A percentile compares a stretch with the other conserved stretches of the same genome.
These are phyloP conservation scores for Tonatia bakeri DNA, from an alignment of 2,113 vertebrate species.

Conservation along the genomic window DNA sequence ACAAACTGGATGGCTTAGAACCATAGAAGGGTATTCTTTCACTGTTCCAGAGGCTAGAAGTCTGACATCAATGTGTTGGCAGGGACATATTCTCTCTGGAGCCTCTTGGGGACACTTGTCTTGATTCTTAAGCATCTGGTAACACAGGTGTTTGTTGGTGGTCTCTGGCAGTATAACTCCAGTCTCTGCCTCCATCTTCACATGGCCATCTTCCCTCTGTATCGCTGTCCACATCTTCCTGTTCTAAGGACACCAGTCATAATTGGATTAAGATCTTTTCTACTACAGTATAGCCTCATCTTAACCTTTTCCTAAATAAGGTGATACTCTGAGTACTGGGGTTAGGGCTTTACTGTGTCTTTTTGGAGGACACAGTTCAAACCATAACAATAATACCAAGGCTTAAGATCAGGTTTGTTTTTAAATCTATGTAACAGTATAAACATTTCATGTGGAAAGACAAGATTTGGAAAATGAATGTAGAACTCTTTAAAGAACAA, in stretches of 20 bases:
- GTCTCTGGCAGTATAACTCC: not conserved
- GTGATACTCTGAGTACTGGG: too few relatives aligned
- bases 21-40: not conserved
- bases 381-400: not conserved
- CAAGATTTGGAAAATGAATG: not conserved
- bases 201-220: not conserved
- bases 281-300: too few relatives aligned
- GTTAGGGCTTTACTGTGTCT: too few relatives aligned
- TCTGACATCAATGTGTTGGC: not conserved
- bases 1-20: not conserved
- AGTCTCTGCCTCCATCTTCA: not conserved
- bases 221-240: not conserved
- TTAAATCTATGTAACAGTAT: not conserved
- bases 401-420: not conserved
- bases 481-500: not conserved
- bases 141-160: not conserved
- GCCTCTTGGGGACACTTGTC: not conserved
- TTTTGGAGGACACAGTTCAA: too few relatives aligned
- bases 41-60: not conserved
- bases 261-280: not conserved
- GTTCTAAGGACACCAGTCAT: not conserved
- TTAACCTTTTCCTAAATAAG: too few relatives aligned
- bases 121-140: not conserved
- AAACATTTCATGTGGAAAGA: not conserved
- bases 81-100: not conserved